A percentile compares a stretch with the other conserved stretches of the same genome.
phyloP scores from a whole-genome alignment of 2,888 invertebrate genomes.

The Fragum sueziense region DNA sequence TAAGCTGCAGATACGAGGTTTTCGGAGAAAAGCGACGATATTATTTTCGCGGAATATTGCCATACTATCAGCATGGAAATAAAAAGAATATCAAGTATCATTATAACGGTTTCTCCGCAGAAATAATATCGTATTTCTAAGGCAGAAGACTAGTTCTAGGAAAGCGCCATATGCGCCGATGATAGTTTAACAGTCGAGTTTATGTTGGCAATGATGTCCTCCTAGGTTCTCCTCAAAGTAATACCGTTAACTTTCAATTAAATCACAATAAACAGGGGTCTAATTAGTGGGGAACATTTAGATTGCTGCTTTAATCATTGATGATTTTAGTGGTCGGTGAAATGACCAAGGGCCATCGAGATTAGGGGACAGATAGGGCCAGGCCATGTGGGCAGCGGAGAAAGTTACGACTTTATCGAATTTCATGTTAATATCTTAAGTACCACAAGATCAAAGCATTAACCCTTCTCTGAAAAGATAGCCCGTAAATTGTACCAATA shows the following conservation, averaged over 20 bases:
- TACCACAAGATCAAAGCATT: slow-evolving; percentile 18
- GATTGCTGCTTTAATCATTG: slow-evolving; percentile 23
- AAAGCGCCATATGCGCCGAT: slow-evolving; percentile 20
- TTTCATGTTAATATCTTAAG: slow-evolving; percentile 21
- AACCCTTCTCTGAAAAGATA: too few species aligned
- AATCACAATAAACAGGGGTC: slow-evolving; percentile 18
- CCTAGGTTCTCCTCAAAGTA: neutral
- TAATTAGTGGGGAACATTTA: slow-evolving; percentile 21
- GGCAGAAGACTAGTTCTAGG: slow-evolving; percentile 8
- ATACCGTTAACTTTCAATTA: slow-evolving; percentile 27
- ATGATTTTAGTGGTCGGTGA: slow-evolving; percentile 26
- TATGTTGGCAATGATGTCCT: slow-evolving; percentile 10
- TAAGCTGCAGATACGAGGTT: too few species aligned
- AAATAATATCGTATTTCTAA: slow-evolving; percentile 19
- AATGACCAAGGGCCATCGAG: slow-evolving; percentile 23
- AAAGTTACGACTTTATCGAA: slow-evolving; percentile 18
- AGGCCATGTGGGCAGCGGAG: slow-evolving; percentile 20
- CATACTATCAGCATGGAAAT: too few species aligned
- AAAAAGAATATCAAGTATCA: too few species aligned
- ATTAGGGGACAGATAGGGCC: slow-evolving; percentile 16
- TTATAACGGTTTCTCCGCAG: too few species aligned
- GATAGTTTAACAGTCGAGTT: slow-evolving; percentile 14
- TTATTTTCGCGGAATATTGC: too few species aligned
- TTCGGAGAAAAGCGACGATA: too few species aligned
- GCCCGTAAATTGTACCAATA: too few species aligned